Evolutionary conservation across 2,113 vertebrate species (phyloP).

Genomic region (Oreotragus oreotragus): DNA sequence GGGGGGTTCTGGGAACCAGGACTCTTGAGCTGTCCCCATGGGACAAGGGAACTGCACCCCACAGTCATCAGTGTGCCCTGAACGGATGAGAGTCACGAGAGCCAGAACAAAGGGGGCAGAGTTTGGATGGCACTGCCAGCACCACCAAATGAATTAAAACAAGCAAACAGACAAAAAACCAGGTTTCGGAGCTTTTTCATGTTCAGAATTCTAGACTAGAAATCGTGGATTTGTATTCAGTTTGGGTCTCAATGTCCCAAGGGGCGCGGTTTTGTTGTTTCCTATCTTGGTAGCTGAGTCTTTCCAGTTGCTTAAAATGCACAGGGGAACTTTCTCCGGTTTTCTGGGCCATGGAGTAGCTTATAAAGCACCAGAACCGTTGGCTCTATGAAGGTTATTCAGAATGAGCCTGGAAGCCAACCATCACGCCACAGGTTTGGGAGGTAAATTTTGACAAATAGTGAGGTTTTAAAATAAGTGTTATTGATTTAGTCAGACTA

Average conservation of each 20-base stretch:
- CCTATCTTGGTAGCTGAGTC: too few species aligned
- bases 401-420: neutral
- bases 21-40: neutral
- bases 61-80: rapidly evolving
- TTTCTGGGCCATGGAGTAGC: neutral
- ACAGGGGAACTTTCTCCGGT: too few species aligned
- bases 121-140: neutral
- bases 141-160: neutral
- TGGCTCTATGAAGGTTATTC: neutral
- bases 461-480: neutral
- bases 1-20: neutral
- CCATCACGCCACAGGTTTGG: neutral
- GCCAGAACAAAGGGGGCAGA: rapidly evolving
- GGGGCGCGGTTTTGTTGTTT: neutral
- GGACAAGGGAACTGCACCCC: rapidly evolving
- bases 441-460: neutral
- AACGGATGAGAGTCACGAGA: neutral
- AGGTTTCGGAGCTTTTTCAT: neutral
- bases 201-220: neutral
- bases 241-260: neutral
- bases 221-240: neutral
- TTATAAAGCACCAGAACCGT: neutral
- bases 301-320: neutral
- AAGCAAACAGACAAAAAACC: too few species aligned
- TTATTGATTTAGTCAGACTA: neutral